A percentile compares a stretch with the other conserved stretches of the same genome.
Evolutionary conservation across 2,888 invertebrate genomes (phyloP).

Genomic region (Byasa hedistus): DNA sequence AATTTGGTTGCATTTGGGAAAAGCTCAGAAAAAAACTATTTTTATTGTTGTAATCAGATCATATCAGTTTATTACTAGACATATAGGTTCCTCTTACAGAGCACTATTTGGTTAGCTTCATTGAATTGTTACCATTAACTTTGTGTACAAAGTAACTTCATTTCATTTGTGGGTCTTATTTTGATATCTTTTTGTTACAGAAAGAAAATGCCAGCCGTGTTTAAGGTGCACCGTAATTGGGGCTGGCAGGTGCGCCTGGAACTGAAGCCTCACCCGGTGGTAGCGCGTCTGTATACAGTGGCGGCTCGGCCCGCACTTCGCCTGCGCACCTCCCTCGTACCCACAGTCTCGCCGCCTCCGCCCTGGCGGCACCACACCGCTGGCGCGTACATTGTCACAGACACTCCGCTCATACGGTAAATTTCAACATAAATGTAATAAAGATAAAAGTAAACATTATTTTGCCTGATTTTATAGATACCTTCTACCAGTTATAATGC

Average conservation of each 20-base stretch:
- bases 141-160: not conserved
- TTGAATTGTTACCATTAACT: not conserved
- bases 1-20: no score
- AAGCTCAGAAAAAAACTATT: no score
- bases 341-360: slow-evolving; percentile 90
- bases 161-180: not conserved
- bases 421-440: not conserved
- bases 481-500: no score
- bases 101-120: no score
- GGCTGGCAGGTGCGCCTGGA: slow-evolving; percentile 83
- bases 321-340: slow-evolving; percentile 86
- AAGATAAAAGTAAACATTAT: no score
- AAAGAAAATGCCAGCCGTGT: slow-evolving; percentile 87
- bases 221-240: slow-evolving; percentile 86
- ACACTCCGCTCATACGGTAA: slow-evolving; percentile 71
- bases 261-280: slow-evolving; percentile 90
- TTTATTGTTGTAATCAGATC: no score
- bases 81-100: no score
- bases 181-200: slow-evolving; percentile 50
- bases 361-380: slow-evolving; percentile 85
- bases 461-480: no score
- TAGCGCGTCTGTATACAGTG: slow-evolving; percentile 84
- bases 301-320: slow-evolving; percentile 84
- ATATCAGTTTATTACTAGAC: no score
- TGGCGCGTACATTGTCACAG: slow-evolving; percentile 88